Evolutionary conservation across 2,888 invertebrate species (phyloP), one percentile per base, ranked within the genome.

Genomic region (Neocrepidodera transversa): DNA sequence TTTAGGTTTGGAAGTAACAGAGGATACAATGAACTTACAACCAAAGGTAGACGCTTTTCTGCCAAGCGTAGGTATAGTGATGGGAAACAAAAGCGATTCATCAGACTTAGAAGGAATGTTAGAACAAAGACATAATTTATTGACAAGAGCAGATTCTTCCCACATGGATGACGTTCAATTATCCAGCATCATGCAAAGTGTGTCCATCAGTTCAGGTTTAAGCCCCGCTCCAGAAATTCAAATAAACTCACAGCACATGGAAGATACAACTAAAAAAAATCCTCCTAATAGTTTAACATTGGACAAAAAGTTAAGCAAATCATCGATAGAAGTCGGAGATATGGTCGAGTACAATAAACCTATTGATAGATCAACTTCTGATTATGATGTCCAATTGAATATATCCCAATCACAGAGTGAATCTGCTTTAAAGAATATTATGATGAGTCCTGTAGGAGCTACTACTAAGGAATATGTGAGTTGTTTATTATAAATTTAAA

Each of bases 321-420:
- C 89, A 23, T 87, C 88, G 0, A 86, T 85, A 5, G 88, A 88
- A 69, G 84, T 90, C 0, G 87, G 85, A 56, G 82, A 74, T 36
- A 68, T 72, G 54, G 45, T 67, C 63, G 51, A 71, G 76, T 58
- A 81, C 58, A 42, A n/a, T n/a, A 68, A 62, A 38, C 30, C 55
- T 5, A 58, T 68, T 1, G 70, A 72, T 18, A 80, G 87, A 6
- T 86, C 85, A 0, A 85, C 82, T 67, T 86, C 86, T 1, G 87
- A 86, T 75, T 87, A 84, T 71, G 89, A 92, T 70, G 83, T 91
- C 14, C 83, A 85, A 18, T 72, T 89, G 70, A 89, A 87, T 67
- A 88, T 93, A 64, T 87, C 87, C 0, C 86, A 89, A 62, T 90
- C 91, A 1, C 91, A 91, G 71, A 91, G 91, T 71, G 92, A 93